Evolutionary conservation across 2,113 vertebrate species (phyloP).

Genomic region (Clinocottus analis): DNA sequence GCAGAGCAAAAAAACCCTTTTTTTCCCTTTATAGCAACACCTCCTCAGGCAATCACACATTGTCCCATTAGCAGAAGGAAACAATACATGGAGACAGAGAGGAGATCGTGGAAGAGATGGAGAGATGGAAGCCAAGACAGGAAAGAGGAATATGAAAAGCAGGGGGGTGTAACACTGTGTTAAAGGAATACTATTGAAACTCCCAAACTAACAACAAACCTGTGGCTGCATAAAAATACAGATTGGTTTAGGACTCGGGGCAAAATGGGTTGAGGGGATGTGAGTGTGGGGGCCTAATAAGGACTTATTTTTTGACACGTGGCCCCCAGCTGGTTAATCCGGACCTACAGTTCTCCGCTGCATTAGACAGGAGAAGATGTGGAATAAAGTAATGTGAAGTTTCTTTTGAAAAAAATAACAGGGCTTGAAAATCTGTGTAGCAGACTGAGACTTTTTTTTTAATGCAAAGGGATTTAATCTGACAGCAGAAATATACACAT

Average conservation of each 20-base stretch:
- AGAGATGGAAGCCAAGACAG: constrained; percentile 7
- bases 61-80: constrained; percentile 37
- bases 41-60: constrained; percentile 54
- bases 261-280: background rate
- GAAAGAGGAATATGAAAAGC: constrained; percentile 9
- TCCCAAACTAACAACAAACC: background rate
- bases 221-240: background rate
- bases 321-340: background rate
- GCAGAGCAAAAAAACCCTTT: constrained; percentile 59
- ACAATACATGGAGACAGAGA: constrained; percentile 22
- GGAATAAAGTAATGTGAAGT: background rate
- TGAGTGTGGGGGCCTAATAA: background rate
- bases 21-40: constrained; percentile 62
- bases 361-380: background rate
- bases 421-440: background rate
- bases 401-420: constrained; percentile 5
- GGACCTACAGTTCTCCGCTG: background rate
- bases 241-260: background rate
- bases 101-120: constrained; percentile 23
- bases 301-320: background rate
- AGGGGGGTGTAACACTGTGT: background rate
- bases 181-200: constrained; percentile 14
- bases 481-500: constrained; percentile 25
- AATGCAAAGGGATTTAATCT: constrained; percentile 13
- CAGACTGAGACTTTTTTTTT: background rate